phyloP scores from a whole-genome alignment of 2,888 invertebrate species.

The Tanaodytes sp. region DNA sequence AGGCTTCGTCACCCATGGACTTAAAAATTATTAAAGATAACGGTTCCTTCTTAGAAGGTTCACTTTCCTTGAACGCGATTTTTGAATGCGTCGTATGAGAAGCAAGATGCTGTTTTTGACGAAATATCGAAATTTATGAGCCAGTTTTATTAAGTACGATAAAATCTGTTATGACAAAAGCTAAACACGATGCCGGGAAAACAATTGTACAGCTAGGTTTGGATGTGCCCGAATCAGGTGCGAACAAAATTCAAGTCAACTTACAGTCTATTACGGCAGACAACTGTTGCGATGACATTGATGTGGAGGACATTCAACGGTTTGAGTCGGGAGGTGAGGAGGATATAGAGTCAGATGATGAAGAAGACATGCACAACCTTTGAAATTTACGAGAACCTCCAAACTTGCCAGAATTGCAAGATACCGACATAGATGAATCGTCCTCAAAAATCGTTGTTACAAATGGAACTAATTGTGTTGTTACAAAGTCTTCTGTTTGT shows the following conservation, averaged over 20 bases:
- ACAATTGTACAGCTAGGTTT: constrained; percentile 1
- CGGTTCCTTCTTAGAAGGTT: background rate
- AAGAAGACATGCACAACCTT: constrained; percentile 2
- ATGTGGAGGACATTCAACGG: constrained; percentile 6
- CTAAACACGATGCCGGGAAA: constrained; percentile 23
- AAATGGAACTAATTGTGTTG: too few species aligned
- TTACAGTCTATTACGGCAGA: background rate
- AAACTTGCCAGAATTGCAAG: background rate
- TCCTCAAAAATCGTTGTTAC: constrained; percentile 5
- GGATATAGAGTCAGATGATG: constrained; percentile 4
- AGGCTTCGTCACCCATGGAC: background rate
- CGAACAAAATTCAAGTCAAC: constrained; percentile 8
- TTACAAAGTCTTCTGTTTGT: too few species aligned
- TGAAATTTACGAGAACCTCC: background rate
- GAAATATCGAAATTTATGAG: background rate
- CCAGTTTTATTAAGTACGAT: background rate
- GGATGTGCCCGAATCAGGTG: constrained; percentile 2
- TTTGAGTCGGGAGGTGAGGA: background rate
- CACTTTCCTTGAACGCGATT: constrained; percentile 10
- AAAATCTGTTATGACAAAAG: constrained; percentile 1
- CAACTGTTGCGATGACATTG: constrained; percentile 6
- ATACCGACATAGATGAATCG: background rate
- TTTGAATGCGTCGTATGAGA: constrained; percentile 13
- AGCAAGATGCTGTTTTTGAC: background rate
- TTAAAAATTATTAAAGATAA: background rate